Evolutionary conservation across 1,140 invertebrate genomes (phyloP).

Genomic region (Gryon sp.): DNA sequence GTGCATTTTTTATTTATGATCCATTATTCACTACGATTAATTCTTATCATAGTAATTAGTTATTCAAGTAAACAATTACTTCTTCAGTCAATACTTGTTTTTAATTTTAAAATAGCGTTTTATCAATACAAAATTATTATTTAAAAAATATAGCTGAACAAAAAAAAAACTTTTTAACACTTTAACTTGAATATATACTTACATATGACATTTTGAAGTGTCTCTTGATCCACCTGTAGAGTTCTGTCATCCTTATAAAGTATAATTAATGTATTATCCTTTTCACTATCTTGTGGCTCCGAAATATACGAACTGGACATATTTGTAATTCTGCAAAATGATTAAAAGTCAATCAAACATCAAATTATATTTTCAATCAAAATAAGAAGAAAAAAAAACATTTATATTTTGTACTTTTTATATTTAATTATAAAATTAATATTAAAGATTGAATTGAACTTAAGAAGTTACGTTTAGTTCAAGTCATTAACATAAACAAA

Average conservation of each 20-base stretch:
- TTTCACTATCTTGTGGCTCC: conserved; percentile 73
- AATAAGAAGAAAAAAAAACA: neutral
- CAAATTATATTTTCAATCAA: neutral
- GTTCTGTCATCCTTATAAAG: conserved; percentile 87
- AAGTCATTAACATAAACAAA: too few species aligned
- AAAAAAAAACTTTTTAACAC: too few species aligned
- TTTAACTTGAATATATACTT: conserved; percentile 69
- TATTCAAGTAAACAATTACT: too few species aligned
- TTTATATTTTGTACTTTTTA: neutral
- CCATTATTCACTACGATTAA: too few species aligned
- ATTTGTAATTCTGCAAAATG: conserved; percentile 57
- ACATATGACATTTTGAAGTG: conserved; percentile 86
- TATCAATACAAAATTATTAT: neutral
- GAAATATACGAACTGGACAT: conserved; percentile 77
- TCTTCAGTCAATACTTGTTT: too few species aligned
- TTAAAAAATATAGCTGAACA: neutral
- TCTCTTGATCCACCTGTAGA: conserved; percentile 85
- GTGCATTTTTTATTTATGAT: too few species aligned
- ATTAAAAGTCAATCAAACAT: neutral
- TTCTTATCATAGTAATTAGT: too few species aligned
- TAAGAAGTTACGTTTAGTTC: too few species aligned
- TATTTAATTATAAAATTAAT: too few species aligned
- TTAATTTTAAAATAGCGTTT: neutral
- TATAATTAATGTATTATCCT: conserved; percentile 83
- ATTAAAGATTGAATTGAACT: too few species aligned